Base-by-base conservation (phyloP, 2,888 invertebrate species). In the Cheilosia grossa region DNA sequence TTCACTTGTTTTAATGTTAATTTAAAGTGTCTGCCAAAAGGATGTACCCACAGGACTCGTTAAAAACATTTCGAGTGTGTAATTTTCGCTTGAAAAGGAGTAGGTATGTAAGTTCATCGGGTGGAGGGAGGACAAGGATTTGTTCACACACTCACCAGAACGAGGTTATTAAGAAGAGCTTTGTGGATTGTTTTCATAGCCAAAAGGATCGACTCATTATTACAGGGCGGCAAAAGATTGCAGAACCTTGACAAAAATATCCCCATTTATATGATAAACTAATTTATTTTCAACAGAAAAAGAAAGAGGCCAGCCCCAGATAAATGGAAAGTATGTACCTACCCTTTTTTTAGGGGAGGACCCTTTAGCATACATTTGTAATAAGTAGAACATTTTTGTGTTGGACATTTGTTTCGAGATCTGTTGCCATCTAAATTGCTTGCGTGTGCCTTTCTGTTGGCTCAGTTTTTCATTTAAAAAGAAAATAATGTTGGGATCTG, bases 351-450 rank as follows among this genome's bases (percentile, higher is more conserved):
- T 44, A 66, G 30, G 61, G 30, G 53, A 7, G 49, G 9, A n/a
- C 58, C 66, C 53, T 66, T 75, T 51, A 19, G 44, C 30, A 74
- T 51, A 73, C 49, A 51, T 42, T 49, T 49, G 7, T 21, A 73
- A 78, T 17, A 64, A 49, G 9, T 37, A 37, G 53, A 40, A 33
- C 61, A 70, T 64, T 77, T 70, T 70, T 77, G 61, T 75, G 44
- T 70, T 42, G 58, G 69, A 77, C 58, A 77, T 64, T 77, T 70
- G 64, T 66, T 44, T 37, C 27, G 63, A 59, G 77, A 82, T 82
- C 77, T 82, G 77, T 64, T 77, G 63, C 81, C 75, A 58, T 58
- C 70, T 70, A 58, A 47, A 58, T 37, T 72, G 51, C 15, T 42
- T 51, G 49, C 42, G 37, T 70, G 51, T 61, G 42, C 59, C 59